Evolutionary conservation across 1,140 invertebrate species (phyloP), one percentile per base, ranked within the genome.

Genomic region (Leptonema lineaticorne): DNA sequence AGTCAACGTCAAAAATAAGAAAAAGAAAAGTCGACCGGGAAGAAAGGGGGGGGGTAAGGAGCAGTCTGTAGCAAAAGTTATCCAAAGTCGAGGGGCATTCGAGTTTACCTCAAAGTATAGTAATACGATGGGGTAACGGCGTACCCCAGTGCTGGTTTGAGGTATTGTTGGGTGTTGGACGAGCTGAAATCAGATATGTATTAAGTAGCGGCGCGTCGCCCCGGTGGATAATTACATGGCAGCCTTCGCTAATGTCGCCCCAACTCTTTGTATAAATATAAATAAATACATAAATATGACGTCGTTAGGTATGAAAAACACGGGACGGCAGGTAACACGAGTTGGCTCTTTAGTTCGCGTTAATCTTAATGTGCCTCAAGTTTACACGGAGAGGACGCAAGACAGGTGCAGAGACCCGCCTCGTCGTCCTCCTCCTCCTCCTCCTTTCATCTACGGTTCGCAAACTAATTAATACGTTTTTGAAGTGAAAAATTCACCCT

Each of bases 301-400:
- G 41, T 69, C 68, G 56, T 69, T 69, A 65, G 57, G 58, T 64
- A 57, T 50, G 53, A 65, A 66, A 65, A 59, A 60, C 56, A 59
- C 66, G 41, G 41, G 53, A 28, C 30, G 41, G 58, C 41, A 53
- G 64, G 64, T 68, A 68, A 71, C 69, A 71, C 45, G 65, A 71
- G 65, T 67, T 68, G 67, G 69, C 69, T 71, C 66, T 71, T 64
- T 67, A 53, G 37, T 59, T 64, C 59, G 66, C 69, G 69, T 71
- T 68, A 71, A 64, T 68, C 69, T 71, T 71, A 71, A 71, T 71
- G 69, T 71, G 45, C 66, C 69, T 50, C 60, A 71, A 66, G 29
- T 71, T 68, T 71, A 57, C 48, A 71, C 59, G 59, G 68, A 27
- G 62, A 64, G 53, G 66, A 68, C 63, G 41, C 69, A 53, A 24